Evolutionary conservation across 30 jellyfish, hydroid and myxozoan genomes (phyloP).

Genomic region (Nemopilema nomurai): DNA sequence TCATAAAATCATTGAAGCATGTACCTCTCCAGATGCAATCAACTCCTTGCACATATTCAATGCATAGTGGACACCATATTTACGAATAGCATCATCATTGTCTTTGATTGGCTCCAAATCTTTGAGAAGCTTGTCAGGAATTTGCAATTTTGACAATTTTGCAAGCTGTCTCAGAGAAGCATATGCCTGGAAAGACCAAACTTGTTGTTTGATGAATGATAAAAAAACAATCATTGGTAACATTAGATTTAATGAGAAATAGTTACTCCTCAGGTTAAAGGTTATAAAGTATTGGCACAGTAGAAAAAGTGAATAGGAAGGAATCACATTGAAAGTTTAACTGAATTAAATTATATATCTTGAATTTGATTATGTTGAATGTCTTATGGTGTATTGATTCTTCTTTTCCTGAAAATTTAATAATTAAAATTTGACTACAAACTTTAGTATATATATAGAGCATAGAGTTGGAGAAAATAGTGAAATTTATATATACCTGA

Average conservation of each 20-base stretch:
- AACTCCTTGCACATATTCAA: slow-evolving; percentile 71
- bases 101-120: slow-evolving; percentile 80
- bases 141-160: slow-evolving; percentile 76
- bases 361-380: no score
- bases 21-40: slow-evolving; percentile 68
- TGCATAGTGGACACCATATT: slow-evolving; percentile 79
- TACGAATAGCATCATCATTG: slow-evolving; percentile 88
- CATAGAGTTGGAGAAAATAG: neutral
- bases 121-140: slow-evolving; percentile 61
- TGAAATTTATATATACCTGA: slow-evolving; percentile 56
- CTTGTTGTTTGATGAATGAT: neutral
- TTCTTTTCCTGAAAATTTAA: no score
- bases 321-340: neutral
- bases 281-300: no score
- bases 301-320: no score
- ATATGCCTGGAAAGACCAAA: slow-evolving; percentile 51
- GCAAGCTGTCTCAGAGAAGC: slow-evolving; percentile 87
- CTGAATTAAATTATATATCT: neutral
- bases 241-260: no score
- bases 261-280: no score
- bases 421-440: no score
- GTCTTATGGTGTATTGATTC: no score
- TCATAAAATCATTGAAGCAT: no score
- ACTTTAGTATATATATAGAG: neutral
- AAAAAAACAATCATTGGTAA: no score